phyloP scores from a whole-genome alignment of 2,797 vertebrate genomes.

The Gymnodraco acuticeps region DNA sequence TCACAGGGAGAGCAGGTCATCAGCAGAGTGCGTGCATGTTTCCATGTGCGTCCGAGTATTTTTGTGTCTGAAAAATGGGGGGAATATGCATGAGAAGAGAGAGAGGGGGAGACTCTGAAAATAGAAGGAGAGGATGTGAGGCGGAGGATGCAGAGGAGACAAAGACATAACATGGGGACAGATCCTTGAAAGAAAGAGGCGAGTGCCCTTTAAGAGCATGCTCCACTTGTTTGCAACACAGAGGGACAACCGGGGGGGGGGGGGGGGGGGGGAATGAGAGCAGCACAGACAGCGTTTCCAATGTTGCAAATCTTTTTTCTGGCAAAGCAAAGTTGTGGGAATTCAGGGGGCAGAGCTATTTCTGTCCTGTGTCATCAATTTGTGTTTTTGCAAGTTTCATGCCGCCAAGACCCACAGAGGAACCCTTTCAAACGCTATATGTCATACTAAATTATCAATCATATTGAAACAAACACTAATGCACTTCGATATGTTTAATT shows the following conservation, averaged over 20 bases:
- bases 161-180: conserved; percentile 29
- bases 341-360: conserved; percentile 51
- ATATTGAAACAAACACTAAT: not conserved
- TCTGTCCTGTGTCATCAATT: conserved; percentile 31
- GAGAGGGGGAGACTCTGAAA: conserved; percentile 32
- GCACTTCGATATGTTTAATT: not conserved
- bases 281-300: conserved; percentile 31
- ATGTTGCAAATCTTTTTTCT: conserved; percentile 31
- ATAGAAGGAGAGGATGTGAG: conserved; percentile 50
- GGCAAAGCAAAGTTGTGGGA: conserved; percentile 54
- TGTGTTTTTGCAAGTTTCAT: conserved; percentile 19
- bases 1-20: conserved; percentile 67
- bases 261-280: not conserved
- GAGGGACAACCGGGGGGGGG: conserved; percentile 15
- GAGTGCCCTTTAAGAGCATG: conserved; percentile 54
- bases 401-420: not conserved
- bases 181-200: conserved; percentile 33
- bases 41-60: conserved; percentile 47
- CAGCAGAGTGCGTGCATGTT: conserved; percentile 48
- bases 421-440: not conserved
- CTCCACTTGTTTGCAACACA: conserved; percentile 58
- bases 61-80: conserved; percentile 35
- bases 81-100: conserved; percentile 16
- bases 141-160: conserved; percentile 35
- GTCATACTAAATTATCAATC: not conserved